Evolutionary conservation across 2,797 vertebrate genomes (phyloP).

Genomic region (Falco concolor): DNA sequence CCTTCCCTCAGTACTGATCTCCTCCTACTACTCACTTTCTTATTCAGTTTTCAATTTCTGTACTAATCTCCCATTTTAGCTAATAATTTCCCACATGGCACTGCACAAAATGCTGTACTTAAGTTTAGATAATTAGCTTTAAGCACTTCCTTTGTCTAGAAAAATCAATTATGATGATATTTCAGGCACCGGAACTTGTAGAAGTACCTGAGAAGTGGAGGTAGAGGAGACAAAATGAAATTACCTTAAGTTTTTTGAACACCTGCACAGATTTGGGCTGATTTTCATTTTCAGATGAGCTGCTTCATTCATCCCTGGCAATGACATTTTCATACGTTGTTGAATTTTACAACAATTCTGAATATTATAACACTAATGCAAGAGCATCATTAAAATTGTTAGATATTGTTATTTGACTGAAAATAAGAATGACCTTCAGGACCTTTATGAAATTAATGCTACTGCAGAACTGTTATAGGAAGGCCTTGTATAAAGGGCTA

Average conservation of each 20-base stretch:
- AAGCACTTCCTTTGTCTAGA: slow-evolving; percentile 45
- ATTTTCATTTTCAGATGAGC: not conserved
- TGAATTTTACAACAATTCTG: slow-evolving; percentile 53
- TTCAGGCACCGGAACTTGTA: not conserved
- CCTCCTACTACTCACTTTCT: not conserved
- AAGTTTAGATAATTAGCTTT: slow-evolving; percentile 18
- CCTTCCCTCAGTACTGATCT: not conserved
- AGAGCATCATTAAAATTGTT: slow-evolving; percentile 1
- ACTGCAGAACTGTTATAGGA: not conserved
- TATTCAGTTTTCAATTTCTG: not conserved
- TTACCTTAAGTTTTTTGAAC: not conserved
- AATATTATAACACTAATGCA: not conserved
- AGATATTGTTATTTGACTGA: not conserved
- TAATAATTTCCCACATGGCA: slow-evolving; percentile 3
- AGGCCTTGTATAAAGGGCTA: slow-evolving; percentile 40
- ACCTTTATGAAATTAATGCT: slow-evolving; percentile 25
- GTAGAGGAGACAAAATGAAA: not conserved
- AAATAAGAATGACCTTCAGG: slow-evolving; percentile 38
- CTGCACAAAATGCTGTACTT: slow-evolving; percentile 2
- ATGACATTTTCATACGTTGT: slow-evolving; percentile 49
- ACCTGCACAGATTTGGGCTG: not conserved
- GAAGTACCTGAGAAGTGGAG: slow-evolving; percentile 6
- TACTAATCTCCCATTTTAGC: not conserved
- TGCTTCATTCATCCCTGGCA: slow-evolving; percentile 21
- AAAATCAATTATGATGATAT: slow-evolving; percentile 27